phyloP scores from a whole-genome alignment of 1,140 invertebrate species.

The Sogatella furcifera region DNA sequence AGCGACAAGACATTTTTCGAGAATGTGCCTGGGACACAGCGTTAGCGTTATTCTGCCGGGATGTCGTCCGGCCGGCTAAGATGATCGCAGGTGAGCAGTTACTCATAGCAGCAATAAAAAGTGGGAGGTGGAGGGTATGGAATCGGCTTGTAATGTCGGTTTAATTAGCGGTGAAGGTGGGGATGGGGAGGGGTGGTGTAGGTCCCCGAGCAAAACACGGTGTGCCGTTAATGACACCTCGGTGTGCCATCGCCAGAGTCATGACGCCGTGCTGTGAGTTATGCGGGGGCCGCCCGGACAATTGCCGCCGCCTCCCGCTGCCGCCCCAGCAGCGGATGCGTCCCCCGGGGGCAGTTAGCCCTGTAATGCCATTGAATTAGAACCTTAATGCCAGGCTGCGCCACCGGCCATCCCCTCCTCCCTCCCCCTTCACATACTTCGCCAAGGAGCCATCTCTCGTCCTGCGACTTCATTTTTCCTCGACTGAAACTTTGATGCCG shows the following conservation, averaged over 20 bases:
- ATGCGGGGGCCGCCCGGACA: neutral
- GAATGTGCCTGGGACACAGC: too few relatives aligned
- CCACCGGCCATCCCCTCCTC: neutral
- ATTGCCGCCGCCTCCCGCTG: neutral
- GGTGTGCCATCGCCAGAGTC: neutral
- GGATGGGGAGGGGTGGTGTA: neutral
- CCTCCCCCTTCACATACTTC: neutral
- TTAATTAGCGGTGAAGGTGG: neutral
- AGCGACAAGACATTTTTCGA: too few relatives aligned
- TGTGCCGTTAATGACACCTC: neutral
- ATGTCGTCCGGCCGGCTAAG: too few relatives aligned
- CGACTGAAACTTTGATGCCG: neutral
- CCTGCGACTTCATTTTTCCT: neutral
- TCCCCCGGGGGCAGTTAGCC: neutral
- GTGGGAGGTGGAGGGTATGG: too few relatives aligned
- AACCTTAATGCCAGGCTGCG: neutral
- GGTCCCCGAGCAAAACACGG: neutral
- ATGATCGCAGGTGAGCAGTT: too few relatives aligned
- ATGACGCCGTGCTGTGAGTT: neutral
- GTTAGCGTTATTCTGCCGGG: too few relatives aligned
- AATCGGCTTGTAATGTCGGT: neutral
- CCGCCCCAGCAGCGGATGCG: neutral
- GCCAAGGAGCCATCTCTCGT: neutral
- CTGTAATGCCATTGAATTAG: conserved; percentile 4
- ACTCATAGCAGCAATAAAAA: too few relatives aligned